Percentiles rank a stretch among this genome's conserved stretches.
Evolutionary conservation across 2,888 invertebrate species (phyloP).

Genomic region (Lottia scabra): DNA sequence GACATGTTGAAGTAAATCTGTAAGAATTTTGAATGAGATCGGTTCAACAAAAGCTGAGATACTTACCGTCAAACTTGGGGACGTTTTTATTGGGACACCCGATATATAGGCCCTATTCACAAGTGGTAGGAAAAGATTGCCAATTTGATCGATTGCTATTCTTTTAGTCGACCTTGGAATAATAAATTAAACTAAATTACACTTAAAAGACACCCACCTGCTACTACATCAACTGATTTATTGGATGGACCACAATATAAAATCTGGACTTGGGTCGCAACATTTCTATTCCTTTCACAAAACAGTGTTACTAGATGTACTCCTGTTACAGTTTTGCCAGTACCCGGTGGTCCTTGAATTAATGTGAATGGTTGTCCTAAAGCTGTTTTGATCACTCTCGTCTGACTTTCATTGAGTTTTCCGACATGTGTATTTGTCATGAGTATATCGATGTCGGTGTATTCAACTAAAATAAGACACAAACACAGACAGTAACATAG

Average conservation of each 20-base stretch:
- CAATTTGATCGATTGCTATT: too few relatives aligned
- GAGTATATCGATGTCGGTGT: conserved; percentile 41
- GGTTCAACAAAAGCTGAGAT: too few relatives aligned
- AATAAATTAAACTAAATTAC: background rate
- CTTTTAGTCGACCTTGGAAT: too few relatives aligned
- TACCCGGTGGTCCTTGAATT: conserved; percentile 60
- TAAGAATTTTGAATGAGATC: too few relatives aligned
- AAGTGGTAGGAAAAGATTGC: too few relatives aligned
- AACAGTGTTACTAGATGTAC: conserved; percentile 48
- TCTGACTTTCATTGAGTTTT: conserved; percentile 46
- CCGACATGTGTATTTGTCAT: conserved; percentile 30
- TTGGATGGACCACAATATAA: conserved; percentile 63
- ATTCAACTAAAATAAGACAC: conserved; percentile 34
- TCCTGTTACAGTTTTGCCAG: conserved; percentile 59
- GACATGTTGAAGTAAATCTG: too few relatives aligned
- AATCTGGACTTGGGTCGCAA: conserved; percentile 43
- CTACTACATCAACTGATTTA: conserved; percentile 56
- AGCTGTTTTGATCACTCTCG: conserved; percentile 44
- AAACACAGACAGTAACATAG: conserved; percentile 11
- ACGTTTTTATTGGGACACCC: too few relatives aligned
- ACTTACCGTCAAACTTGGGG: too few relatives aligned
- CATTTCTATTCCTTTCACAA: conserved; percentile 40
- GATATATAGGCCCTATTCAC: too few relatives aligned
- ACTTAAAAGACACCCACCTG: conserved; percentile 44
- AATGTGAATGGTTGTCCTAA: conserved; percentile 53